Evolutionary conservation across 2,797 vertebrate species (phyloP), one percentile per base, ranked within the genome.

Genomic region (Rhynchotus rufescens): DNA sequence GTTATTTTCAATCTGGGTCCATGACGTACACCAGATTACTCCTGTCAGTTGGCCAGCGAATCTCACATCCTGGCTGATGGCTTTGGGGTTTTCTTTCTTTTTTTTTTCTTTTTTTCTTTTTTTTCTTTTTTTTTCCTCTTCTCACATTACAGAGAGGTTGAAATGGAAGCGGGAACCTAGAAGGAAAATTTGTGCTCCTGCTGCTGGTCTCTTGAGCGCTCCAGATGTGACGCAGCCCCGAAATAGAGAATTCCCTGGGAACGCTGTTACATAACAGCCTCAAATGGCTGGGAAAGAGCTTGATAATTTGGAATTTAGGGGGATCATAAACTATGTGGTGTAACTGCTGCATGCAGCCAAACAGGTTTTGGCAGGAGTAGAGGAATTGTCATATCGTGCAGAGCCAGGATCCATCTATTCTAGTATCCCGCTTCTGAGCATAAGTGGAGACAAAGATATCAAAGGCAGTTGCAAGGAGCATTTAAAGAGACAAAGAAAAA

Each of bases 111-210:
- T 15, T 0, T 3, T 7, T 1, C 2, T 22, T 20, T 32, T 66
- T 56, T n/a, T 28, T 76, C 36, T 30, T 21, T 12, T 8, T 11
- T 32, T 59, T 51, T 30, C 25, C 15, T 74, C 26, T 84, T 80
- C 38, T n/a, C 8, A 67, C 65, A 83, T 49, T 82, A 34, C 38
- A 22, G 47, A 15, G n/a, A 80, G 47, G 56, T 59, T 54, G 78
- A 87, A 34, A 90, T 32, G 42, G 71, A 82, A 95, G 44, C 28
- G 82, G 45, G 49, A 86, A 62, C 76, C 59, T 64, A 4, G 83
- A 30, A 92, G 34, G 17, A 67, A 94, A 49, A 16, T 78, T 38
- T 40, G 72, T 38, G 30, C 40, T 5, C 0, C 3, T 2, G n/a
- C 22, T 23, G 36, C 25, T 3, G 3, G 23, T 85, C 56, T 82